Evolutionary conservation across 2,797 vertebrate species (phyloP), one percentile per base, ranked within the genome.

Genomic region (Danio tinwini): DNA sequence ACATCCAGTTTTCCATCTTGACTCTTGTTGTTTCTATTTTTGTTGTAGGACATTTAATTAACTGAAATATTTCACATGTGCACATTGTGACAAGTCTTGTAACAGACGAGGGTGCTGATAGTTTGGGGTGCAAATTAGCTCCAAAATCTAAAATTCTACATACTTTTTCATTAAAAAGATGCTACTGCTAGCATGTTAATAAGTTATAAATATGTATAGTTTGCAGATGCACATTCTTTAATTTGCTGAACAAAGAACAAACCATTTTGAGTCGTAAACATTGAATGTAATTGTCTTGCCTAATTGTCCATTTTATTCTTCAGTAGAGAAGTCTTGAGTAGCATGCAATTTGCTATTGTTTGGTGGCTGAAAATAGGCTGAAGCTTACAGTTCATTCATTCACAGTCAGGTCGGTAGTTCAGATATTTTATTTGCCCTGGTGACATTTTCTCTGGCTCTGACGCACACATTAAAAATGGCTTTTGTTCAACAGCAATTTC

Each of bases 131-230:
- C 29, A 29, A 29, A 29, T 29, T 29, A 29, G 29, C 29, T 29
- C 29, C 29, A 29, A 29, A 29, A 29, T 29, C 29, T 29, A 29
- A 29, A 29, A 29, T 29, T 29, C 29, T 29, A 29, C 29, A 29
- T 47, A 13, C 2, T 75, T 80, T 84, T 74, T 74, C 19, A 69
- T 78, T 65, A 19, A 44, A 29, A 81, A 75, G 29, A 53, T 10
- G 69, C 40, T 56, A 49, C 19, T 12, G 12, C 49, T n/a, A 16
- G 29, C 56, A 45, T 55, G 71, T 74, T 44, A 13, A 62, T 11
- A 52, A 40, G 49, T 44, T 71, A 53, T 58, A 59, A 70, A 71
- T 70, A 52, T 70, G 67, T 16, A 29, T 61, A 50, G 63, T 63
- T 56, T 64, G 19, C 45, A 37, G 8, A 12, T 67, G 42, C 62